Evolutionary conservation across 1,140 invertebrate species (phyloP), one percentile per base, ranked within the genome.

Genomic region (Geopemphigus sp.): DNA sequence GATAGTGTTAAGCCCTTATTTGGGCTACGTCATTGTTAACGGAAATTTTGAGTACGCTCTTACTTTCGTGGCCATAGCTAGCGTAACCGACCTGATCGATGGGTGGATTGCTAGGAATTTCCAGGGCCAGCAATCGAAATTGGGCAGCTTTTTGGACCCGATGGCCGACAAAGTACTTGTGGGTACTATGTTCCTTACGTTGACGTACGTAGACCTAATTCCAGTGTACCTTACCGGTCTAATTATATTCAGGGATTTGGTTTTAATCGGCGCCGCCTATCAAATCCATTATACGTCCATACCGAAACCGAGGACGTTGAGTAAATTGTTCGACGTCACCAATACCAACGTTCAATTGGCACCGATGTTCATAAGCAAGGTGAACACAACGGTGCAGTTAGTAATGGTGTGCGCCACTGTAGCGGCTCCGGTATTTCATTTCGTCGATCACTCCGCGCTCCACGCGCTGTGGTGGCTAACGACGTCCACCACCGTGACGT

Each of bases 121-220:
- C 90, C 89, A 91, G 72, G 93, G 92, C 70, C 97, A 98, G 85
- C 91, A 93, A 19, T 95, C 96, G 39, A 94, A 93, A 84, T 89
- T 97, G 82, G 97, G 97, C 11, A 96, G 94, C 82, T 96, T 97
- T 85, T 84, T 99, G n/a, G 97, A 99, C 87, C 97, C 97, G 15
- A 90, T 97, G 86, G 97, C 97, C n/a, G 97, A 99, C 85, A 99
- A 99, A 88, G 87, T 98, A 22, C 87, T 99, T 8, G 91, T 99
- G 81, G 94, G 91, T 15, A 94, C 94, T 17, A 86, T 98, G 53
- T 96, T 96, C 39, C 50, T 81, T n/a, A 70, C 72, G n/a, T 57
- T 82, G 6, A 82, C 45, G 81, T 81, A 53, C 73, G 15, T 74
- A n/a, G 26, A 81, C 24, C 56, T 76, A 50, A 82, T 82, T 8